phyloP scores from a whole-genome alignment of 2,888 invertebrate genomes.

The Andrena flavipes region DNA sequence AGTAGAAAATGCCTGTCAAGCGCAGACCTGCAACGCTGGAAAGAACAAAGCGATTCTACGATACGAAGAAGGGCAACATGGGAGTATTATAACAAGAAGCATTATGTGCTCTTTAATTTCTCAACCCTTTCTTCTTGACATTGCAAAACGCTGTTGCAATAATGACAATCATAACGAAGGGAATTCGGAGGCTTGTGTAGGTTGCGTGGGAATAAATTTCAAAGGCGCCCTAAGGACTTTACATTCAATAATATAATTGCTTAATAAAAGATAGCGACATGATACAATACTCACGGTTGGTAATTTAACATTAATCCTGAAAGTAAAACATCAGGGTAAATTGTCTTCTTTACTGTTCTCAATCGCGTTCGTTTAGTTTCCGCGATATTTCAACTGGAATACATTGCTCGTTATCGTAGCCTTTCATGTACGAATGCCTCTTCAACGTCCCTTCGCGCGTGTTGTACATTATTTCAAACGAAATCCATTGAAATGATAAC shows the following conservation, averaged over 20 bases:
- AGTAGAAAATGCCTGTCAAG: slow-evolving; percentile 4
- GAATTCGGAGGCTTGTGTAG: no score
- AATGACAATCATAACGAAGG: no score
- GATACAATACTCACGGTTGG: not conserved
- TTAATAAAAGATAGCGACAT: not conserved
- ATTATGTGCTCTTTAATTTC: no score
- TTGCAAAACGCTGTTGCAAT: no score
- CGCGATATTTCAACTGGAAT: not conserved
- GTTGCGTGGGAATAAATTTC: no score
- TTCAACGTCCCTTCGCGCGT: not conserved
- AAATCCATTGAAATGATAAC: slow-evolving; percentile 8
- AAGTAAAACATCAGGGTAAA: not conserved
- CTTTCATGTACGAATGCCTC: slow-evolving; percentile 7
- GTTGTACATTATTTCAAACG: not conserved
- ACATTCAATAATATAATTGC: not conserved
- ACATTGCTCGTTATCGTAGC: not conserved
- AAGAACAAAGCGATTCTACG: not conserved
- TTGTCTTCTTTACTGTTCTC: not conserved
- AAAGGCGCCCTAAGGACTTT: not conserved
- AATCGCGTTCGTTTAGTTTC: not conserved
- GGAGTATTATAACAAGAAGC: no score
- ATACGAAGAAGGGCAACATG: not conserved
- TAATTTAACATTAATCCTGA: not conserved
- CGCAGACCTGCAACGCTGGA: not conserved
- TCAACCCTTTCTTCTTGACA: no score